Evolutionary conservation across 2,113 vertebrate species (phyloP).

Genomic region (Gila orcuttii): DNA sequence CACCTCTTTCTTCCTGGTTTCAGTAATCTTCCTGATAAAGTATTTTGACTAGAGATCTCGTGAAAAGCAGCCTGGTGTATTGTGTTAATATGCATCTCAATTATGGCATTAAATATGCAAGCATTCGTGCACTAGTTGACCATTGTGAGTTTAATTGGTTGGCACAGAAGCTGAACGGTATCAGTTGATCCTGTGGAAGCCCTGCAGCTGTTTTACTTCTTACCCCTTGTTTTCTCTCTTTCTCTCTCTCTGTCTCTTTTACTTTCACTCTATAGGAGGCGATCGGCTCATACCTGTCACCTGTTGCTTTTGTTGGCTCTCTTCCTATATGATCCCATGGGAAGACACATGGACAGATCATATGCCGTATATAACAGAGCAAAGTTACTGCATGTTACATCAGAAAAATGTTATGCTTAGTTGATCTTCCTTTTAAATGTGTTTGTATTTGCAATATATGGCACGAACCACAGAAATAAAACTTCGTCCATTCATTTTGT

Average conservation of each 20-base stretch:
- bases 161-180: conserved; percentile 1
- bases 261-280: background rate
- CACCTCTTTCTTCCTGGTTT: background rate
- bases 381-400: too few relatives aligned
- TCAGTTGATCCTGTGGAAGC: conserved; percentile 13
- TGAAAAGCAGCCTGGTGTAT: background rate
- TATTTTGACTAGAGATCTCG: background rate
- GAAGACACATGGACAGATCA: background rate
- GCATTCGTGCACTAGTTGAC: conserved; percentile 3
- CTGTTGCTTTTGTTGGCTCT: conserved; percentile 63
- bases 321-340: conserved; percentile 50
- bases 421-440: too few relatives aligned
- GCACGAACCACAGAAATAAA: background rate
- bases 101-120: conserved; percentile 49
- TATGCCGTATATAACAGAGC: background rate
- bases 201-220: conserved; percentile 27
- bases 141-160: conserved; percentile 45
- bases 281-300: background rate
- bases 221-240: background rate
- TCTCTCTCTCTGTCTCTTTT: background rate
- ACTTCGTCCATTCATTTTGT: conserved; percentile 15
- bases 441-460: background rate
- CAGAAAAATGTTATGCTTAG: too few relatives aligned
- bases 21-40: background rate
- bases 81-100: conserved; percentile 25